A percentile compares a stretch with the other conserved stretches of the same genome.
These are phyloP conservation scores for Phoxinus phoxinus DNA, from an alignment of 2,113 vertebrate genomes.

Conservation along the genomic window DNA sequence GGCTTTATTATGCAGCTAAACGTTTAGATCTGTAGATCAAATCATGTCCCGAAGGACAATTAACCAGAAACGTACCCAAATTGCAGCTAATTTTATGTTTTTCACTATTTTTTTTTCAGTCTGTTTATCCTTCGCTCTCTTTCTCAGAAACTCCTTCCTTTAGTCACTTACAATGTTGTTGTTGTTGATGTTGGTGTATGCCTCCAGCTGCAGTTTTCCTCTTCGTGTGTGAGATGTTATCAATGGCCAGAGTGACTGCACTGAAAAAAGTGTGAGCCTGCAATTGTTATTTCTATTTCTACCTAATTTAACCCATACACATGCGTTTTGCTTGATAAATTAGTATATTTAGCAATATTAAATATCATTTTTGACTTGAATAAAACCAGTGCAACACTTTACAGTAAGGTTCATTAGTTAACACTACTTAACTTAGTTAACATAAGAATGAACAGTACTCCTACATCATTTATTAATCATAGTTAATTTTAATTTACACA, in stretches of 20 bases:
- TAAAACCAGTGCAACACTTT: background rate
- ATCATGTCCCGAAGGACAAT: conserved; percentile 71
- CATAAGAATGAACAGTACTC: too few relatives aligned
- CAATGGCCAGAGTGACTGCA: conserved; percentile 79
- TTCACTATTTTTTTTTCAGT: conserved; percentile 73
- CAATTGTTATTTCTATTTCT: background rate
- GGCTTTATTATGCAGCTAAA: conserved; percentile 63
- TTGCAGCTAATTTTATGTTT: conserved; percentile 78
- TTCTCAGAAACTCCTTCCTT: conserved; percentile 79
- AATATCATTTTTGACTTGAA: background rate
- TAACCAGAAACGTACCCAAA: conserved; percentile 77
- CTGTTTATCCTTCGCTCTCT: conserved; percentile 81
- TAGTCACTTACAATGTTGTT: conserved; percentile 69
- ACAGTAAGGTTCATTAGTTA: too few relatives aligned
- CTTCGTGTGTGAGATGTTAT: conserved; percentile 89
- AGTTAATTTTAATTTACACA: too few relatives aligned
- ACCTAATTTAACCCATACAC: background rate
- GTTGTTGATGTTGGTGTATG: conserved; percentile 60
- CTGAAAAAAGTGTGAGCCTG: conserved; percentile 53
- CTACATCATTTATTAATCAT: too few relatives aligned
- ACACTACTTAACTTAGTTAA: too few relatives aligned
- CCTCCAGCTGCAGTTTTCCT: conserved; percentile 72
- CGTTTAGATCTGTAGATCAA: conserved; percentile 76
- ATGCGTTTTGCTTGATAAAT: background rate
- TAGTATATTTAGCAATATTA: background rate